Evolutionary conservation across 2,888 invertebrate genomes (phyloP).

Genomic region (Spodoptera exigua): DNA sequence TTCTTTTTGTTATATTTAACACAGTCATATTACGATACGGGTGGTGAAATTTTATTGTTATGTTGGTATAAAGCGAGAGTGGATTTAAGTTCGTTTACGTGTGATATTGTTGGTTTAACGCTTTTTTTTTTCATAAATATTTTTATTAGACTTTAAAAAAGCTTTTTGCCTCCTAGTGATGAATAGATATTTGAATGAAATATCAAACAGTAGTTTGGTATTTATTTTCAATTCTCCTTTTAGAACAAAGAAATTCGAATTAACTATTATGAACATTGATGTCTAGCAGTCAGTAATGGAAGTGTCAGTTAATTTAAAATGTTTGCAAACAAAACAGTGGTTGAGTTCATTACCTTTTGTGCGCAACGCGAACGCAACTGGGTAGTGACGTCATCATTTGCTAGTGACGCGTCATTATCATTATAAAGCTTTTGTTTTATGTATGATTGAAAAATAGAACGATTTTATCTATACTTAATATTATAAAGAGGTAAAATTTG

Average conservation of each 20-base stretch:
- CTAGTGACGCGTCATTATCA: conserved; percentile 40
- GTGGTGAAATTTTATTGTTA: conserved; percentile 33
- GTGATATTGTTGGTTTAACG: conserved; percentile 12
- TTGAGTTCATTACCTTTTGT: conserved; percentile 52
- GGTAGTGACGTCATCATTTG: conserved; percentile 43
- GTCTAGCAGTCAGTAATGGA: conserved; percentile 39
- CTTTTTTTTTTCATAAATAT: neutral
- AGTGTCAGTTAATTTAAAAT: conserved; percentile 51
- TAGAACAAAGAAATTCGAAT: conserved; percentile 2
- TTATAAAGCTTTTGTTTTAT: conserved; percentile 9
- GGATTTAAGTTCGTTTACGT: conserved; percentile 18
- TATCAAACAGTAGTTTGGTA: too few species aligned
- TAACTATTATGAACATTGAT: conserved; percentile 27
- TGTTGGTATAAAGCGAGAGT: conserved; percentile 14
- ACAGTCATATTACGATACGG: conserved; percentile 22
- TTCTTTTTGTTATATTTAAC: conserved; percentile 31
- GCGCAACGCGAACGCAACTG: conserved; percentile 20
- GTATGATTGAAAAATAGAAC: conserved; percentile 6
- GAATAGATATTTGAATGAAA: too few species aligned
- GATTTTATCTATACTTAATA: too few species aligned
- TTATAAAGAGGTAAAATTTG: too few species aligned
- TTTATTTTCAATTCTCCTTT: too few species aligned
- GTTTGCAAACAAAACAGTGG: conserved; percentile 38
- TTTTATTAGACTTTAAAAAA: conserved; percentile 6
- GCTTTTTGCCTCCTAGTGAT: neutral